Conservation (phyloP, 2,888 invertebrate species). For the Nomada flava region DNA sequence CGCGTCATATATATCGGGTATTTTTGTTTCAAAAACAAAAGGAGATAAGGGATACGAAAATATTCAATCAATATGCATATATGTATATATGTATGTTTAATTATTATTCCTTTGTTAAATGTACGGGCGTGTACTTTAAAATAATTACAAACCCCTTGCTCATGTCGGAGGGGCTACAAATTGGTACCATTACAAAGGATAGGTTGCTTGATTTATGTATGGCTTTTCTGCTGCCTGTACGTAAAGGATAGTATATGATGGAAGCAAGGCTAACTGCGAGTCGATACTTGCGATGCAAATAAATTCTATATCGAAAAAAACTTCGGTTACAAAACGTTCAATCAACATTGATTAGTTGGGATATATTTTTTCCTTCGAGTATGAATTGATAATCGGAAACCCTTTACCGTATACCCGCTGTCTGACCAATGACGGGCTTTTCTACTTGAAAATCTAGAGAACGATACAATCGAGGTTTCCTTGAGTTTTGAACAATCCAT, state of each 20-base stretch:
- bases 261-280: conserved; percentile 16
- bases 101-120: neutral
- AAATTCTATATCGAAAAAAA: conserved; percentile 9
- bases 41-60: neutral
- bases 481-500: neutral
- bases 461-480: neutral
- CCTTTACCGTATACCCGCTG: neutral
- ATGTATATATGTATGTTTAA: too few relatives aligned
- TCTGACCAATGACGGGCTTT: conserved; percentile 43
- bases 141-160: neutral
- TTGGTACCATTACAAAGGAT: conserved; percentile 4
- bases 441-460: conserved; percentile 34
- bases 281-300: conserved; percentile 39
- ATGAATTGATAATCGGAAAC: conserved; percentile 42
- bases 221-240: neutral
- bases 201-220: conserved; percentile 26
- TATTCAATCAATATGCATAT: neutral
- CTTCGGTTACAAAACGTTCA: conserved; percentile 9
- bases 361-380: conserved; percentile 7
- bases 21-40: neutral
- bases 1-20: too few relatives aligned
- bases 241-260: neutral
- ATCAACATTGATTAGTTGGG: neutral
- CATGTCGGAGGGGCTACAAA: neutral
- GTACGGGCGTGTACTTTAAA: neutral